These are phyloP conservation scores for Nycticebus coucang DNA, from an alignment of 2,113 vertebrate genomes.

Conservation along the genomic window DNA sequence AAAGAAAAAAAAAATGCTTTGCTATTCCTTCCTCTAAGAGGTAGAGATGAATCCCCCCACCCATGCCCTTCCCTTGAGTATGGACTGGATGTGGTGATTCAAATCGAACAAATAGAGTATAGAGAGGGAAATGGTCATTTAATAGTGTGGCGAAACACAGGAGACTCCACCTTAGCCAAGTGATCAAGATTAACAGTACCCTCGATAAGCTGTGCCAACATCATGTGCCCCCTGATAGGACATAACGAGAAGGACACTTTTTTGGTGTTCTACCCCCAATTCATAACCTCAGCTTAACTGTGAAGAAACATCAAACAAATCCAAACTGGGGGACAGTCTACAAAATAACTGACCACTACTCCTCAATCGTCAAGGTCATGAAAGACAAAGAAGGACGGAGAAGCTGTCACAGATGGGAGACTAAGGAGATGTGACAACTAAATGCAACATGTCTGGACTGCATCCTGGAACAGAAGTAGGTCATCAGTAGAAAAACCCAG, in stretches of 20 bases:
- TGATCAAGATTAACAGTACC: neutral
- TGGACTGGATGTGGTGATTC: neutral
- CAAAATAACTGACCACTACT: neutral
- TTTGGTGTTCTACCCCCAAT: neutral
- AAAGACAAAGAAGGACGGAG: neutral
- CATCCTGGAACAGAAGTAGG: neutral
- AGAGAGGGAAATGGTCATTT: neutral
- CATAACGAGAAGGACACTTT: neutral
- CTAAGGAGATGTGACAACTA: neutral
- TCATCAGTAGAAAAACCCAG: neutral
- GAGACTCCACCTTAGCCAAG: neutral
- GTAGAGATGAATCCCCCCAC: neutral
- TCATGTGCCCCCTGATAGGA: accelerated
- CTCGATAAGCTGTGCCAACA: neutral
- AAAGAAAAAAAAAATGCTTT: neutral
- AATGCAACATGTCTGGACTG: neutral
- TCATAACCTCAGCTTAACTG: neutral
- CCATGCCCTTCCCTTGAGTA: too few relatives aligned
- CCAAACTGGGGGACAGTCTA: neutral
- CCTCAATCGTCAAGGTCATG: neutral
- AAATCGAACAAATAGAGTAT: neutral
- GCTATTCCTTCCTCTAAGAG: neutral
- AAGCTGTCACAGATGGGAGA: neutral
- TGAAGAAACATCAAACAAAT: neutral
- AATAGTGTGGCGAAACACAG: neutral